These are phyloP conservation scores for Drosophila sordidula DNA, from an alignment of 2,888 invertebrate genomes.

Conservation along the genomic window DNA sequence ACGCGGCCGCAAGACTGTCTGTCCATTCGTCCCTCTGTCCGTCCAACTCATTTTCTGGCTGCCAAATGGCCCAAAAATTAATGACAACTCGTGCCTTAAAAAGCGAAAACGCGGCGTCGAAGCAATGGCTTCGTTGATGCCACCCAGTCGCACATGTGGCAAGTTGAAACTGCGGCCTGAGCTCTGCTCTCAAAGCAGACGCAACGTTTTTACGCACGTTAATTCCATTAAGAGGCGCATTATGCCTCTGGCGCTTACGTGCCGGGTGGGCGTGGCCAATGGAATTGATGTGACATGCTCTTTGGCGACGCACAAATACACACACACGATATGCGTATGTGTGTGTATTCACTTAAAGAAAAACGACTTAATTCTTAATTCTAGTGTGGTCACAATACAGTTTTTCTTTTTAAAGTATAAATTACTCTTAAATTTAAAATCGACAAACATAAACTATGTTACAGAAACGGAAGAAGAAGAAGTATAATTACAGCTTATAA, in stretches of 20 bases:
- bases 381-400: not conserved
- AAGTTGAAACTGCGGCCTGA: not conserved
- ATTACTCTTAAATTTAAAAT: too few relatives aligned
- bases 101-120: constrained; percentile 10
- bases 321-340: not conserved
- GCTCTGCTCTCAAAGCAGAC: constrained; percentile 29
- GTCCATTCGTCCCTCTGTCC: not conserved
- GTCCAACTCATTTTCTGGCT: not conserved
- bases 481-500: too few relatives aligned
- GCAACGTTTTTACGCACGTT: constrained; percentile 61
- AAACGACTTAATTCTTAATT: not conserved
- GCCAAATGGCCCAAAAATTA: constrained; percentile 49
- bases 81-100: constrained; percentile 46
- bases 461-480: too few relatives aligned
- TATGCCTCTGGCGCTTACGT: constrained; percentile 49
- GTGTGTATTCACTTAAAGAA: not conserved
- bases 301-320: constrained; percentile 31
- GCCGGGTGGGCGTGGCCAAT: constrained; percentile 46
- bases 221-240: constrained; percentile 67
- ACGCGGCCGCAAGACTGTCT: constrained; percentile 1
- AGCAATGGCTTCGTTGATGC: constrained; percentile 10
- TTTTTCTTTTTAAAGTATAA: too few relatives aligned
- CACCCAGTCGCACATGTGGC: constrained; percentile 27
- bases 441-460: too few relatives aligned
- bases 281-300: constrained; percentile 59